A percentile compares a stretch with the other conserved stretches of the same genome.
Conservation (phyloP, 2,113 vertebrate species). For the Microtus montanus region DNA sequence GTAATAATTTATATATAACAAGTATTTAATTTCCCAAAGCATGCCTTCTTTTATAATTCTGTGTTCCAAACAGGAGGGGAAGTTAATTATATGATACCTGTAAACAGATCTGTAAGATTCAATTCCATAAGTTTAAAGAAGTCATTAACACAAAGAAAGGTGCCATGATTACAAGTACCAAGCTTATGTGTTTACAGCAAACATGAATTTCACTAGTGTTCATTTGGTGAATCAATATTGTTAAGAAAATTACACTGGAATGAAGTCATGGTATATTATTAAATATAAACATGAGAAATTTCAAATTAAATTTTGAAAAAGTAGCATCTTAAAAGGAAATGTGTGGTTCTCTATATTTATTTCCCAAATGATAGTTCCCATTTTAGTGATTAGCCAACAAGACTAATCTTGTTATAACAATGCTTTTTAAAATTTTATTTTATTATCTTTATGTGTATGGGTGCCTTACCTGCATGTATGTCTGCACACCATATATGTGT, state of each 20-base stretch:
- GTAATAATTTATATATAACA: not conserved
- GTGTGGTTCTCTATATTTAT: slow-evolving; percentile 23
- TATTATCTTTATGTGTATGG: not conserved
- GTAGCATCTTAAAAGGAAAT: slow-evolving; percentile 47
- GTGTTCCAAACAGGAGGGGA: slow-evolving; percentile 23
- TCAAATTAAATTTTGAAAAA: slow-evolving; percentile 55
- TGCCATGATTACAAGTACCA: not conserved
- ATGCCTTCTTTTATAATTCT: not conserved
- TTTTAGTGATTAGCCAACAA: slow-evolving; percentile 45
- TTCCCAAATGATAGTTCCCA: slow-evolving; percentile 45
- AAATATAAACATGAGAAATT: slow-evolving; percentile 50
- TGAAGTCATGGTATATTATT: slow-evolving; percentile 40
- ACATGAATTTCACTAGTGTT: not conserved
- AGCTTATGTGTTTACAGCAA: not conserved
- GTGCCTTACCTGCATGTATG: not conserved
- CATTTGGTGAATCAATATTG: slow-evolving; percentile 9
- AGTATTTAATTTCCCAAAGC: not conserved
- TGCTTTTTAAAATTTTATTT: not conserved
- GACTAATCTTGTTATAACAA: not conserved
- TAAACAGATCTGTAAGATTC: slow-evolving; percentile 5
- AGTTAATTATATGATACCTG: not conserved
- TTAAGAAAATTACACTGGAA: slow-evolving; percentile 53
- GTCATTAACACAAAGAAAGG: not conserved
- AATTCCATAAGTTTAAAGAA: not conserved
- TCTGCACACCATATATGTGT: not conserved